These are phyloP conservation scores for Rhopalosiphum nymphaeae DNA, from an alignment of 2,888 invertebrate species.

Conservation along the genomic window DNA sequence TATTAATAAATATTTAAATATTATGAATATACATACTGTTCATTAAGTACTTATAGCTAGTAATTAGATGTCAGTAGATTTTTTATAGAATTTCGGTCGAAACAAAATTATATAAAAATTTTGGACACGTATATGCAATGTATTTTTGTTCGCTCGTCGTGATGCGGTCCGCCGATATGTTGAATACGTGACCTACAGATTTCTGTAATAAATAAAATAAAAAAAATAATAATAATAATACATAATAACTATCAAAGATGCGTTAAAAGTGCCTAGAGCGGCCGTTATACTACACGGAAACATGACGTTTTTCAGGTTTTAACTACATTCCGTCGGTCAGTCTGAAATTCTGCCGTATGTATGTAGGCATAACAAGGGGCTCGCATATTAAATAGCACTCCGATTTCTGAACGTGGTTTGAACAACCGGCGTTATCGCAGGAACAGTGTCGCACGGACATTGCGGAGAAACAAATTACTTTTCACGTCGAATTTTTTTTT, in stretches of 20 bases:
- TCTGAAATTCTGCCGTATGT: too few species aligned
- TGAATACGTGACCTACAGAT: neutral
- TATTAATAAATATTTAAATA: too few species aligned
- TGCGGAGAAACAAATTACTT: neutral
- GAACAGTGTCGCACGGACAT: neutral
- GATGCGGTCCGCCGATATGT: neutral
- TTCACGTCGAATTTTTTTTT: too few species aligned
- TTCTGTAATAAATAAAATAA: too few species aligned
- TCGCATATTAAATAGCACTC: neutral
- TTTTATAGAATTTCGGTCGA: neutral
- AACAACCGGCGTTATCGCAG: neutral
- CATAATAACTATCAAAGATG: neutral
- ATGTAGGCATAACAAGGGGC: too few species aligned
- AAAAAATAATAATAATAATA: neutral
- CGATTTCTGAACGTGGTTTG: neutral
- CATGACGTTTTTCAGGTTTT: too few species aligned
- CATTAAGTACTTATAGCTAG: too few species aligned
- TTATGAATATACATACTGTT: too few species aligned
- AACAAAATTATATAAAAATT: neutral
- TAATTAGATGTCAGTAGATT: neutral
- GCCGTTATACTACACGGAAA: too few species aligned
- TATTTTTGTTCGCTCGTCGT: neutral
- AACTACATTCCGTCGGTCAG: too few species aligned
- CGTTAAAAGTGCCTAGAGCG: neutral
- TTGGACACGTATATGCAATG: neutral